Conservation (phyloP, 2,797 vertebrate species). For the Anniella stebbinsi region DNA sequence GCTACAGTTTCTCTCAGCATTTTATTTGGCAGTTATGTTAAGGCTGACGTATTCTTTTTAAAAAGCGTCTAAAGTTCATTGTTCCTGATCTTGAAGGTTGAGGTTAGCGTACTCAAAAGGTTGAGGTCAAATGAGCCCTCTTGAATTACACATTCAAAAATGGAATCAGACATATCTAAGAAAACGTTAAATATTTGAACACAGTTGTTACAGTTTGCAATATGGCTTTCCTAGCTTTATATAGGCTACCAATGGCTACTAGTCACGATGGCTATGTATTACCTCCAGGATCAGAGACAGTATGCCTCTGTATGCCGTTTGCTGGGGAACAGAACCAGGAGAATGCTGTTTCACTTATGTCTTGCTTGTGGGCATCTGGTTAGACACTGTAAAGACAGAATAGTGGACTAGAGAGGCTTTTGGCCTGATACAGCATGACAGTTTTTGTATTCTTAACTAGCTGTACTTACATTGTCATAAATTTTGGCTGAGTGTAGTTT, state of each 20-base stretch:
- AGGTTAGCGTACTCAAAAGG: not conserved
- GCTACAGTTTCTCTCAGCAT: not conserved
- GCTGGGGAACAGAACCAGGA: too few species aligned
- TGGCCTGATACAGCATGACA: too few species aligned
- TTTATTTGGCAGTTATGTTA: not conserved
- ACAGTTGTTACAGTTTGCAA: not conserved
- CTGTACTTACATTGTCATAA: not conserved
- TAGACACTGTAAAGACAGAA: too few species aligned
- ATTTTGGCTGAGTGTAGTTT: not conserved
- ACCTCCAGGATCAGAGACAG: too few species aligned
- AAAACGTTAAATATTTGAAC: not conserved
- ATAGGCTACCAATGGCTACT: too few species aligned
- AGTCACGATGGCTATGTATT: too few species aligned
- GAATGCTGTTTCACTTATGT: not conserved
- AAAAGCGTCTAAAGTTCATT: not conserved
- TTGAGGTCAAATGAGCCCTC: not conserved
- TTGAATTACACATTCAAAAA: not conserved
- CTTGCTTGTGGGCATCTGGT: too few species aligned
- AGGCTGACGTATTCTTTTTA: not conserved
- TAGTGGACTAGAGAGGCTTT: too few species aligned
- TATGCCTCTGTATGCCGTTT: too few species aligned
- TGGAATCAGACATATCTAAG: too few species aligned
- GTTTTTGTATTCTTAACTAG: not conserved
- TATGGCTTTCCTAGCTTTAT: not conserved
- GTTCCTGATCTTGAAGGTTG: not conserved